phyloP scores from a whole-genome alignment of 1,140 invertebrate genomes.

The Drosophila persimilis region DNA sequence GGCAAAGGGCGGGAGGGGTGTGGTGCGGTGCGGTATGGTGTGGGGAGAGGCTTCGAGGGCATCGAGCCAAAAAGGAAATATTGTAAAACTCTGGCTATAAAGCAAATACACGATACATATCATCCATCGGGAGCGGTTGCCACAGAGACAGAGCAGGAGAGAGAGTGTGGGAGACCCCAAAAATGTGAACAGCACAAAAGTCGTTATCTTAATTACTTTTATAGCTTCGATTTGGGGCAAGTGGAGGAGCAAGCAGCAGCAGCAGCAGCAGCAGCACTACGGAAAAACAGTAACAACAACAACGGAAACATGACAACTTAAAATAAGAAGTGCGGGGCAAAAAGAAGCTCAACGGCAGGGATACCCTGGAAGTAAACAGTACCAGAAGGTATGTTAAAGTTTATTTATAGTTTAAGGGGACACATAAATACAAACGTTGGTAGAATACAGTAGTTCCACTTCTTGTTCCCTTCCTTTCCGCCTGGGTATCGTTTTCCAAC shows the following conservation, averaged over 20 bases:
- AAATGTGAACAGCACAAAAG: constrained; percentile 65
- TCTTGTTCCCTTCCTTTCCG: not conserved
- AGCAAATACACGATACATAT: constrained; percentile 75
- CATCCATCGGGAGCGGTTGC: constrained; percentile 19
- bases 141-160: not conserved
- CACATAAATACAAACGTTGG: too few species aligned
- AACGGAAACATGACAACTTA: constrained; percentile 29
- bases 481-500: not conserved
- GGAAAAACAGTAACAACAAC: constrained; percentile 5
- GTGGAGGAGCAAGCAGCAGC: constrained; percentile 7
- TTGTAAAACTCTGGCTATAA: constrained; percentile 78
- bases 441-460: too few species aligned
- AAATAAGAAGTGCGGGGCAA: constrained; percentile 12
- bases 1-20: constrained; percentile 23
- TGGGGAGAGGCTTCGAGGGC: constrained; percentile 20
- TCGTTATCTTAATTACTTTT: constrained; percentile 82
- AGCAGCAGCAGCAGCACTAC: constrained; percentile 3
- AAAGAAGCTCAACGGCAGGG: too few species aligned
- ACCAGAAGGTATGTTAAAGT: not conserved
- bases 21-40: not conserved
- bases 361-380: not conserved
- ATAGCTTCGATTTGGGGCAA: constrained; percentile 73
- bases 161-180: constrained; percentile 11
- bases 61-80: constrained; percentile 62
- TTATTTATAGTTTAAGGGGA: too few species aligned